Conservation (phyloP, 2,888 invertebrate species). For the Chrysina gloriosa region DNA sequence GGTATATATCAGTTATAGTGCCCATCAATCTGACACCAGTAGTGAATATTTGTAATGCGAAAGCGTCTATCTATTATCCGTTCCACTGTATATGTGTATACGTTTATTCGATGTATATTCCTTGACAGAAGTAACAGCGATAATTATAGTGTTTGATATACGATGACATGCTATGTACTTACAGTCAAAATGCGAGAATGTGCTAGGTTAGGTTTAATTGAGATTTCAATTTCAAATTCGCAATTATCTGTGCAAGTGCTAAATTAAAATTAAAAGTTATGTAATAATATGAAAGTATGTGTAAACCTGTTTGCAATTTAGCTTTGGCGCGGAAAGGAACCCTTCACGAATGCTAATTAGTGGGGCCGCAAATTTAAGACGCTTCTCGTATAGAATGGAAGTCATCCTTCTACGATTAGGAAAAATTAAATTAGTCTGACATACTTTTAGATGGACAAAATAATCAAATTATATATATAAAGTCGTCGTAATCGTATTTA, state of each 20-base stretch:
- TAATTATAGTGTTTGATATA: background rate
- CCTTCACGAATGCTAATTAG: background rate
- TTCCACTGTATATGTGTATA: too few relatives aligned
- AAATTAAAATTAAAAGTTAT: background rate
- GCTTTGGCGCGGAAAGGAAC: background rate
- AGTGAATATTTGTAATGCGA: too few relatives aligned
- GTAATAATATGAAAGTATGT: background rate
- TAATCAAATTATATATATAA: background rate
- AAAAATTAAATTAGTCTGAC: background rate
- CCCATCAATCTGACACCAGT: too few relatives aligned
- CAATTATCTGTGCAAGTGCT: background rate
- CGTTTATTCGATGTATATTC: too few relatives aligned
- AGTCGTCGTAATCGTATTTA: background rate
- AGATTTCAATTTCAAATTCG: background rate
- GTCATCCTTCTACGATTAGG: background rate
- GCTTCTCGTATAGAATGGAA: background rate
- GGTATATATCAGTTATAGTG: too few relatives aligned
- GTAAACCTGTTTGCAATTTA: constrained; percentile 8
- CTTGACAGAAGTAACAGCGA: background rate
- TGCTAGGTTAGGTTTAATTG: constrained; percentile 3
- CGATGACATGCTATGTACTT: background rate
- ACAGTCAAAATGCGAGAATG: background rate
- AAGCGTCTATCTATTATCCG: too few relatives aligned
- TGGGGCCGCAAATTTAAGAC: background rate
- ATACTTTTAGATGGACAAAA: background rate